Conservation (phyloP, 1,140 invertebrate species). For the Lordiphosa mommai region DNA sequence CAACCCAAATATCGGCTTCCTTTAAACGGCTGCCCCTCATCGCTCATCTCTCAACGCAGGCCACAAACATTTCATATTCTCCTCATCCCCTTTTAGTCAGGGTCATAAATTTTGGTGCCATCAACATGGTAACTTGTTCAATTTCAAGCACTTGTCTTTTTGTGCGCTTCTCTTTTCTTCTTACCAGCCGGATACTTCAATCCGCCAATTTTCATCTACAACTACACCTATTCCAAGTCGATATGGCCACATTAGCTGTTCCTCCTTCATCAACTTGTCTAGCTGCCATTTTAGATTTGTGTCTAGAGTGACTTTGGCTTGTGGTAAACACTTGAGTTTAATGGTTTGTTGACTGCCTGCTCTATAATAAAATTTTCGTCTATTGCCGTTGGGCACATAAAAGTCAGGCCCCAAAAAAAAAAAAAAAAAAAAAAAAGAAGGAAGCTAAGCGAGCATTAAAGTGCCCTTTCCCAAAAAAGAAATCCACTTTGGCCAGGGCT, state of each 20-base stretch:
- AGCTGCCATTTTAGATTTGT: slow-evolving; percentile 77
- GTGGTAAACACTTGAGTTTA: slow-evolving; percentile 76
- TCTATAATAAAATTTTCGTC: slow-evolving; percentile 70
- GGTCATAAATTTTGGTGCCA: too few species aligned
- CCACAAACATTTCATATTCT: too few species aligned
- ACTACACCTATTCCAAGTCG: too few species aligned
- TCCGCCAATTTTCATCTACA: too few species aligned
- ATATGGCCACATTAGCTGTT: background rate
- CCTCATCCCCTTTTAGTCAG: too few species aligned
- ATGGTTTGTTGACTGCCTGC: slow-evolving; percentile 73
- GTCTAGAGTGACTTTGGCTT: slow-evolving; percentile 66
- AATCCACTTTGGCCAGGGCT: slow-evolving; percentile 47
- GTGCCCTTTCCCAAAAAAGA: slow-evolving; percentile 12
- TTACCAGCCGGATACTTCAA: too few species aligned
- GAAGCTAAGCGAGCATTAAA: slow-evolving; percentile 65
- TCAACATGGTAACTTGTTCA: too few species aligned
- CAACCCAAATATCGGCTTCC: too few species aligned
- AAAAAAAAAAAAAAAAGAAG: slow-evolving; percentile 41
- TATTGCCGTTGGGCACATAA: slow-evolving; percentile 29
- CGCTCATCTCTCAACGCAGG: too few species aligned
- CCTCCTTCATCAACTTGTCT: slow-evolving; percentile 34
- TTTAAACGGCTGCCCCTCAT: too few species aligned
- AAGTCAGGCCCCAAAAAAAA: slow-evolving; percentile 52
- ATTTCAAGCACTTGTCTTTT: too few species aligned
- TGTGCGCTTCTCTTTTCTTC: too few species aligned